Percentiles rank a stretch among this genome's conserved stretches.
phyloP scores from a whole-genome alignment of 2,113 vertebrate species.

The Osmerus mordax region DNA sequence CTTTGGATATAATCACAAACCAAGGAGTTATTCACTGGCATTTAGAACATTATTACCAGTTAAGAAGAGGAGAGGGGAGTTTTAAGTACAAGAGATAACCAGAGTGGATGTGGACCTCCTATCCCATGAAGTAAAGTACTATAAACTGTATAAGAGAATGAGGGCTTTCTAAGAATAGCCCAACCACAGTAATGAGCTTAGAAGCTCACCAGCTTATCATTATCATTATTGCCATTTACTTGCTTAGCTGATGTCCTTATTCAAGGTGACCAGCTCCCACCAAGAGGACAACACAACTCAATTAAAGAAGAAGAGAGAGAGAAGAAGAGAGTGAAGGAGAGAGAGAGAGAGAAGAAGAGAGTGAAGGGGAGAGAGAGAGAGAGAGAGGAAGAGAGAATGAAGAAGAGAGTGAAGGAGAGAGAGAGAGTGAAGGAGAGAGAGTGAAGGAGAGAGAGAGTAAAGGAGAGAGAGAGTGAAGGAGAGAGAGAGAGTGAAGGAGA shows the following conservation, averaged over 20 bases:
- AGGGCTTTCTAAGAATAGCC: slow-evolving; percentile 49
- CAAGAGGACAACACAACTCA: slow-evolving; percentile 38
- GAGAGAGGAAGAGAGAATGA: not conserved
- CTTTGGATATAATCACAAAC: not conserved
- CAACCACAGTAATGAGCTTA: slow-evolving; percentile 59
- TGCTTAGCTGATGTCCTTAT: slow-evolving; percentile 40
- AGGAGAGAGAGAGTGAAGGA: not conserved
- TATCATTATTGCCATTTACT: slow-evolving; percentile 43
- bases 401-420: too few relatives aligned
- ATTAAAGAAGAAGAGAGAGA: not conserved
- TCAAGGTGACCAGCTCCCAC: slow-evolving; percentile 60
- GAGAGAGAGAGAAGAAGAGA: too few relatives aligned
- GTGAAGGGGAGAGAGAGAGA: not conserved
- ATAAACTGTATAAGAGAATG: slow-evolving; percentile 47
- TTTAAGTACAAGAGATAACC: slow-evolving; percentile 30
- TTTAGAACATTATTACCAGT: slow-evolving; percentile 13
- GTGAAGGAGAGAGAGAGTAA: too few relatives aligned
- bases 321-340: not conserved
- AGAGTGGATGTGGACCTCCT: slow-evolving; percentile 38
- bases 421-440: too few relatives aligned
- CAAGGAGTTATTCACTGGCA: not conserved
- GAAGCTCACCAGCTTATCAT: slow-evolving; percentile 48
- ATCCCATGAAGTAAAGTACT: slow-evolving; percentile 13
- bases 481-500: too few relatives aligned
- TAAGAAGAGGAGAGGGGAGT: slow-evolving; percentile 19